Percentiles rank a stretch among this genome's conserved stretches.
Evolutionary conservation across 2,113 vertebrate species (phyloP).

Genomic region (Otus sunia): DNA sequence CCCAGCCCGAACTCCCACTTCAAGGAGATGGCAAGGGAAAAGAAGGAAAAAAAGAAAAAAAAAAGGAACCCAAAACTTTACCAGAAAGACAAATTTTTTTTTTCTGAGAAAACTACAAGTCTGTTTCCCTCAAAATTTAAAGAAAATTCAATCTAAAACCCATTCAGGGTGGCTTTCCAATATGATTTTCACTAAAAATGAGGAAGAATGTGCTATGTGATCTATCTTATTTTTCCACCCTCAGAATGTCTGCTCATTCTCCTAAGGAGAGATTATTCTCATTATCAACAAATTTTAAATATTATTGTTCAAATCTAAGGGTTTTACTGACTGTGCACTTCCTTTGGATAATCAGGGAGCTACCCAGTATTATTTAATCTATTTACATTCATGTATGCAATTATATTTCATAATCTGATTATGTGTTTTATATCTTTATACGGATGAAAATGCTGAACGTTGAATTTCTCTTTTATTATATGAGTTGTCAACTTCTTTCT

Average conservation of each 20-base stretch:
- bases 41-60: neutral
- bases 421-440: neutral
- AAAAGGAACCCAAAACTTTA: neutral
- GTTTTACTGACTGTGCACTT: neutral
- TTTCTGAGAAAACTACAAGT: neutral
- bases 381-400: neutral
- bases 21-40: neutral
- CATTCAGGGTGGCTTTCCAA: neutral
- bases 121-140: neutral
- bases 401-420: neutral
- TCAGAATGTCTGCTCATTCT: neutral
- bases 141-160: neutral
- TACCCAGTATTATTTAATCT: neutral
- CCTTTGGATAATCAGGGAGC: neutral
- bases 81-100: rapidly evolving
- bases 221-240: neutral
- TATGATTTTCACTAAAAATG: neutral
- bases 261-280: neutral
- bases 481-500: neutral
- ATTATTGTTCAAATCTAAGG: neutral
- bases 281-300: neutral
- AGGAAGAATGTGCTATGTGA: neutral
- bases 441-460: neutral
- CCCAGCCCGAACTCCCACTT: neutral
- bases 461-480: neutral